phyloP scores from a whole-genome alignment of 2,797 vertebrate species.

The Pseudomugil gertrudae region DNA sequence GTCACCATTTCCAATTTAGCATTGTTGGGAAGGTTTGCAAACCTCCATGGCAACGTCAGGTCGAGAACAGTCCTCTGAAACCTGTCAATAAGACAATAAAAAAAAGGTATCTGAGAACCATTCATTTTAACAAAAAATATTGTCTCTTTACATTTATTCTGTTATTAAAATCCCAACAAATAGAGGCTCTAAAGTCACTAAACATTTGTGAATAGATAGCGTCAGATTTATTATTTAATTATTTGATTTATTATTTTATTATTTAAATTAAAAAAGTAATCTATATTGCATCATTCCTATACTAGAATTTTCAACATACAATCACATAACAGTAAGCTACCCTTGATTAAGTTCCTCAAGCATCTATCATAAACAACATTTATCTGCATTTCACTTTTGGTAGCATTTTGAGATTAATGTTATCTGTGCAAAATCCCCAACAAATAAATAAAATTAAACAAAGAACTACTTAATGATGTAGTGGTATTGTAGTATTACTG shows the following conservation, averaged over 20 bases:
- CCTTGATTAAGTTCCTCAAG: background rate
- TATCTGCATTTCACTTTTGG: background rate
- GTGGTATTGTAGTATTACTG: too few relatives aligned
- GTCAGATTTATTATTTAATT: background rate
- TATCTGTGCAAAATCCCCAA: too few relatives aligned
- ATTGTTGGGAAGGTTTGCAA: conserved; percentile 95
- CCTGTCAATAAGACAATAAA: conserved; percentile 71
- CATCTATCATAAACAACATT: too few relatives aligned
- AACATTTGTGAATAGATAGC: background rate
- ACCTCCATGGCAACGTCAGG: conserved; percentile 92
- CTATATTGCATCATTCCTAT: background rate
- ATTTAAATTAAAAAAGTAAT: too few relatives aligned
- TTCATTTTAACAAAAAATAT: background rate
- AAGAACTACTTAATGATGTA: too few relatives aligned
- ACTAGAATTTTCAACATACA: background rate
- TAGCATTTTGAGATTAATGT: background rate
- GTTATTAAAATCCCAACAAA: background rate
- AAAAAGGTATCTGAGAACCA: background rate
- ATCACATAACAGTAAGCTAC: background rate
- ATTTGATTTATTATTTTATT: too few relatives aligned
- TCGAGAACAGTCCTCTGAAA: conserved; percentile 94
- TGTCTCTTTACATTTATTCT: background rate
- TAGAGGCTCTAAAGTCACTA: background rate
- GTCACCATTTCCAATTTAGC: conserved; percentile 97
- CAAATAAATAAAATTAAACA: too few relatives aligned